Percentiles rank a stretch among this genome's conserved stretches.
phyloP scores from a whole-genome alignment of 2,888 invertebrate genomes.

The Tryphoninae sp. region DNA sequence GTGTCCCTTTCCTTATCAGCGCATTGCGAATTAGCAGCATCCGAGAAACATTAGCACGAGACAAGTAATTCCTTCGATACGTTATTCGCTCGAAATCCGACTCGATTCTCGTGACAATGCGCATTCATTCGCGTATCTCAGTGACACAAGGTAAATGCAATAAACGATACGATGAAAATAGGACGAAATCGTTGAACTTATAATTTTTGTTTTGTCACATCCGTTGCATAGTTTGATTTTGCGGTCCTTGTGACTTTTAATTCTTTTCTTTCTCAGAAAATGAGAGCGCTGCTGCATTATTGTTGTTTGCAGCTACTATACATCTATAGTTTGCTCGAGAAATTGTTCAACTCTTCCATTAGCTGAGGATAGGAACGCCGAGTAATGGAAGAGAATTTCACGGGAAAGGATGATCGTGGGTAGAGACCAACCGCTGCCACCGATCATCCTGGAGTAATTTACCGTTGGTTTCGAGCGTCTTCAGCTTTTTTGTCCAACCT shows the following conservation, averaged over 20 bases:
- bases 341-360: conserved; percentile 23
- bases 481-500: neutral
- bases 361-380: conserved; percentile 24
- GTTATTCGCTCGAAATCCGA: conserved; percentile 8
- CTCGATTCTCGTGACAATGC: conserved; percentile 3
- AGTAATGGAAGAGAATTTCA: conserved; percentile 39
- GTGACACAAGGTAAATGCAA: too few species aligned
- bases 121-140: conserved; percentile 4
- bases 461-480: conserved; percentile 12
- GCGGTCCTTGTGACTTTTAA: neutral
- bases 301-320: neutral
- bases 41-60: conserved; percentile 39
- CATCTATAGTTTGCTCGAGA: neutral
- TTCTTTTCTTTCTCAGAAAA: neutral
- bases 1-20: conserved; percentile 55
- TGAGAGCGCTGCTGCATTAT: neutral
- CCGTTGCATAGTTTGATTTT: neutral
- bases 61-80: conserved; percentile 16
- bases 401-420: conserved; percentile 35
- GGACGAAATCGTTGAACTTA: neutral
- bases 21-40: conserved; percentile 52
- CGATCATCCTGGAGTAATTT: conserved; percentile 35
- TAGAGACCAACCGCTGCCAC: neutral
- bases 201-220: neutral
- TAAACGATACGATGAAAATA: too few species aligned